Percentiles rank a stretch among this genome's conserved stretches.
Conservation (phyloP, 2,797 vertebrate genomes). For the Nannoperca obscura region DNA sequence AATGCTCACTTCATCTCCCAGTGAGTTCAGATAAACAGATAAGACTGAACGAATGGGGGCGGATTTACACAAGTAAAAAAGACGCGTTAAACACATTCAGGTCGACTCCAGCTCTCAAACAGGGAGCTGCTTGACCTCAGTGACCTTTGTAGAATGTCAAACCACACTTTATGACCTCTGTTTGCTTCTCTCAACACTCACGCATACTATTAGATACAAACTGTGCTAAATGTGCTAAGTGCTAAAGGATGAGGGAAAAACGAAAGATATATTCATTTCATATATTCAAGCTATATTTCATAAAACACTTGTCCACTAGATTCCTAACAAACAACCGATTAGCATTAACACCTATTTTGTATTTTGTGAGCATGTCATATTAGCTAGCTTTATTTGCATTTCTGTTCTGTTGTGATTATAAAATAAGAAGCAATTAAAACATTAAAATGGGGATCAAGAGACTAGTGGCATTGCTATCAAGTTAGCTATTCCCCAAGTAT, state of each 20-base stretch:
- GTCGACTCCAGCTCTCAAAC: conserved; percentile 49
- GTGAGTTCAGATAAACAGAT: conserved; percentile 76
- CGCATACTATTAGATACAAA: conserved; percentile 17
- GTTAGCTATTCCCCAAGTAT: conserved; percentile 59
- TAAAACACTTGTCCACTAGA: conserved; percentile 6
- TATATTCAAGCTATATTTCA: neutral
- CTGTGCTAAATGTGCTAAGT: neutral
- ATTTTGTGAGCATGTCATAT: conserved; percentile 17
- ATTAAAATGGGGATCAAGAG: conserved; percentile 45
- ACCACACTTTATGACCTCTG: conserved; percentile 47
- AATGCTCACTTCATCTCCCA: conserved; percentile 77
- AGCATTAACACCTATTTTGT: conserved; percentile 12
- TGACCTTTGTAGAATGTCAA: conserved; percentile 50
- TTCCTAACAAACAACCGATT: conserved; percentile 15
- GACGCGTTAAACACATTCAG: conserved; percentile 71
- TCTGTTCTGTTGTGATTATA: conserved; percentile 13
- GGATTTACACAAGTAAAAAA: conserved; percentile 75
- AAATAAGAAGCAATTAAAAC: conserved; percentile 47
- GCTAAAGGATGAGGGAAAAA: neutral
- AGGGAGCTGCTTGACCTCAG: conserved; percentile 57
- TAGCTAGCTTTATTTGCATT: conserved; percentile 33
- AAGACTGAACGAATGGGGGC: conserved; percentile 72
- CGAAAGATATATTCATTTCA: neutral
- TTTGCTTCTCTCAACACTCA: conserved; percentile 24
- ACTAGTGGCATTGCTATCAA: conserved; percentile 45